A percentile compares a stretch with the other conserved stretches of the same genome.
phyloP scores from a whole-genome alignment of 2,797 vertebrate species.

The Anniella stebbinsi region DNA sequence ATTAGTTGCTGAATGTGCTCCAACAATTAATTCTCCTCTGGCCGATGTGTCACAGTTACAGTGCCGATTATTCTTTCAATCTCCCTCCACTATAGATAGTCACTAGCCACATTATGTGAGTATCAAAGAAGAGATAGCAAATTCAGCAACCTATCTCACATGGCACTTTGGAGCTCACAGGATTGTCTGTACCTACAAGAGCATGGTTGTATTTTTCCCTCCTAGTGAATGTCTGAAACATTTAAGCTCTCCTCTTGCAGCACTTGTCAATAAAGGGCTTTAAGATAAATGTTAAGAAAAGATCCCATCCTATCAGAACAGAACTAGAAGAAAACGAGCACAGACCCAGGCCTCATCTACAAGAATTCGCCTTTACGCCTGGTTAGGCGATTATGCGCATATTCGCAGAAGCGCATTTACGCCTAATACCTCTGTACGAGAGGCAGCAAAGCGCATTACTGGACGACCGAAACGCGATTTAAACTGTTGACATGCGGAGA shows the following conservation, averaged over 20 bases:
- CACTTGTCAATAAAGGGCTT: background rate
- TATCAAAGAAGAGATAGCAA: background rate
- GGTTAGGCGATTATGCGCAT: too few species aligned
- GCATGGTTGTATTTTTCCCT: background rate
- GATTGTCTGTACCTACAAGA: background rate
- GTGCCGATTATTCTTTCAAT: background rate
- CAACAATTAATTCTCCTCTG: slow-evolving; percentile 32
- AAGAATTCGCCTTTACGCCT: too few species aligned
- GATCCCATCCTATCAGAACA: background rate
- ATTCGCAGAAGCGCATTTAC: too few species aligned
- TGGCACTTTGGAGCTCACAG: background rate
- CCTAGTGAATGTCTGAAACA: background rate
- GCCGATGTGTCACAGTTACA: background rate
- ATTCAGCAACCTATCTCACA: slow-evolving; percentile 8
- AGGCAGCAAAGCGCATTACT: too few species aligned
- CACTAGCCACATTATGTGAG: background rate
- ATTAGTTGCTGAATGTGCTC: background rate
- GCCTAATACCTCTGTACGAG: too few species aligned
- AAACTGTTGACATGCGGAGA: too few species aligned
- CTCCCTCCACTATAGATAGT: fast-evolving
- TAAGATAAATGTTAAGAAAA: background rate
- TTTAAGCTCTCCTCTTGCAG: background rate
- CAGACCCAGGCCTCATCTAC: too few species aligned
- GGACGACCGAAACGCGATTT: too few species aligned
- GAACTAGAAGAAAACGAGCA: background rate